Conservation (phyloP, 2,113 vertebrate species). For the Cathartes aura region DNA sequence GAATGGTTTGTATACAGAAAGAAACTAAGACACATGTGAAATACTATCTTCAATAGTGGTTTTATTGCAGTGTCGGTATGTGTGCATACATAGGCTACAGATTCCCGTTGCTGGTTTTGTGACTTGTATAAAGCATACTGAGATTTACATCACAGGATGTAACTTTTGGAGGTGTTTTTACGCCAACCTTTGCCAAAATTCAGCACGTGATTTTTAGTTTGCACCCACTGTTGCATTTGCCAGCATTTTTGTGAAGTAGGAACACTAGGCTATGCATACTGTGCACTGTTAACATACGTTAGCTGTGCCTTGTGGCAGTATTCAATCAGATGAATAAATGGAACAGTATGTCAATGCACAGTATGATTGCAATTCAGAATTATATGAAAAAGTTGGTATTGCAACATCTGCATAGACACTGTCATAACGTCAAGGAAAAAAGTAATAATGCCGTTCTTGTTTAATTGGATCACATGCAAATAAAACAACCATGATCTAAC, state of each 20-base stretch:
- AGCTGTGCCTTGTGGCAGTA: conserved; percentile 53
- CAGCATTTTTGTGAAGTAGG: conserved; percentile 2
- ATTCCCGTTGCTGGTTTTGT: not conserved
- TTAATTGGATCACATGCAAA: conserved; percentile 9
- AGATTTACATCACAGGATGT: conserved; percentile 42
- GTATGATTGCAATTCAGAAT: conserved; percentile 58
- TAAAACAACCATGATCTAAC: not conserved
- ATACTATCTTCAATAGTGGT: not conserved
- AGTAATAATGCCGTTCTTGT: conserved; percentile 15
- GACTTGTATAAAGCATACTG: conserved; percentile 6
- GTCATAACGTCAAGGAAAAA: conserved; percentile 40
- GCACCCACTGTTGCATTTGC: conserved; percentile 44
- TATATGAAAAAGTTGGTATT: conserved; percentile 45
- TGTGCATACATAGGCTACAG: not conserved
- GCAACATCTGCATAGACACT: conserved; percentile 70
- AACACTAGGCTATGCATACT: conserved; percentile 17
- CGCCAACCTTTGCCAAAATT: conserved; percentile 49
- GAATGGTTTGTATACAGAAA: not conserved
- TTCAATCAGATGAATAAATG: conserved; percentile 65
- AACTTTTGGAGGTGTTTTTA: conserved; percentile 40
- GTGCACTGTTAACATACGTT: conserved; percentile 34
- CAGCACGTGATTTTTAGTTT: conserved; percentile 16
- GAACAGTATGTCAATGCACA: conserved; percentile 57
- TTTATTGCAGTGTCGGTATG: conserved; percentile 5
- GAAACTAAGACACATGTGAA: not conserved